Evolutionary conservation across 2,888 invertebrate genomes (phyloP), one percentile per base, ranked within the genome.

Genomic region (Thera obeliscata): DNA sequence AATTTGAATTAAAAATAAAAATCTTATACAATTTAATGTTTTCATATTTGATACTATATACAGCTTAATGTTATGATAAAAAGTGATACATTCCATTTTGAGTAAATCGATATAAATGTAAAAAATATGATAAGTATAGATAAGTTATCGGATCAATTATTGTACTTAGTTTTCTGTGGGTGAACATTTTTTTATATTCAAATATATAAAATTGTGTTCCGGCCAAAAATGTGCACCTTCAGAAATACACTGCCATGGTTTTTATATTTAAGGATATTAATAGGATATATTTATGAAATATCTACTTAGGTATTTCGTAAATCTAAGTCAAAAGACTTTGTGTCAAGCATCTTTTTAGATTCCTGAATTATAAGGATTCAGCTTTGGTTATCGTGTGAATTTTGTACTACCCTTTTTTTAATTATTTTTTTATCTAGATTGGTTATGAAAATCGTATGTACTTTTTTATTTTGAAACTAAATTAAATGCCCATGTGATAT

Each of bases 101-200:
- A 65, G 50, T 62, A 48, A 69, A 65, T 59, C 41, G 46, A 43
- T 59, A 48, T 56, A 48, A 52, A 57, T 69, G 66, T 69, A 64
- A 76, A 75, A 70, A 56, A 72, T 75, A 74, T 66, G 69, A 74
- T 66, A 61, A 60, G 50, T 80, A 75, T 85, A 80, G 82, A 74
- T 80, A 81, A 78, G 75, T 78, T 86, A 86, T 83, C 74, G 85
- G 87, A 90, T 87, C 89, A 91, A 91, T 90, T 90, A 90, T 86
- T 90, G 89, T 91, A 91, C 87, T 90, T 90, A 89, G 85, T 78
- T 75, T 72, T 83, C 83, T 83, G 80, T 75, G 72, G 88, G 84
- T 87, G 87, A 79, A 80, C 84, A 89, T 87, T 86, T 85, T 22
- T 83, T 80, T 61, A 55, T 43, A 46, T 52, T 12, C 56, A 41